Evolutionary conservation across 2,888 invertebrate genomes (phyloP).

Genomic region (Therioaphis trifolii): DNA sequence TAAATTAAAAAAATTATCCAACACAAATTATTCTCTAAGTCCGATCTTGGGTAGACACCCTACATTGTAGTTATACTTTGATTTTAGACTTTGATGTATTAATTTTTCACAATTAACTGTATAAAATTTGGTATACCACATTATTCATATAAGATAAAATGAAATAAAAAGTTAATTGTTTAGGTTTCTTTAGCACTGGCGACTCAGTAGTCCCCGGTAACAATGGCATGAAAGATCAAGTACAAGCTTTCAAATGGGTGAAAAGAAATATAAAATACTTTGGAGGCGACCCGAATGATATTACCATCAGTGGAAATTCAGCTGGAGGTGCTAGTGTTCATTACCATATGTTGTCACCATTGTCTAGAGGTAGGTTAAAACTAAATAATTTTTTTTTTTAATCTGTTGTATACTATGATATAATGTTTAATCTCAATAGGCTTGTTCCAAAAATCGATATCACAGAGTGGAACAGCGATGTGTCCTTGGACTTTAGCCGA

Average conservation of each 20-base stretch:
- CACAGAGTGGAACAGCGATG: conserved; percentile 78
- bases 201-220: conserved; percentile 68
- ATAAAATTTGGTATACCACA: too few relatives aligned
- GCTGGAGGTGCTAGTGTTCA: conserved; percentile 68
- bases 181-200: conserved; percentile 68
- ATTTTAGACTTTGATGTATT: too few relatives aligned
- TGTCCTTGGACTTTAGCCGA: conserved; percentile 74
- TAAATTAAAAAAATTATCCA: too few relatives aligned
- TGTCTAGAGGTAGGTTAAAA: conserved; percentile 66
- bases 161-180: too few relatives aligned
- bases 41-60: too few relatives aligned
- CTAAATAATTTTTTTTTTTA: too few relatives aligned
- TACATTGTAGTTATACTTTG: too few relatives aligned
- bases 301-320: conserved; percentile 68
- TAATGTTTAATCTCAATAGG: too few relatives aligned
- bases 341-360: conserved; percentile 67
- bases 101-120: too few relatives aligned
- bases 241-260: conserved; percentile 68
- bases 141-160: too few relatives aligned
- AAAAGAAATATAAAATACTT: conserved; percentile 68
- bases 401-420: too few relatives aligned
- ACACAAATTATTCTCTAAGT: too few relatives aligned
- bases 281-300: conserved; percentile 67
- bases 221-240: conserved; percentile 68
- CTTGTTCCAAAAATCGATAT: conserved; percentile 75